Conservation (phyloP, 1,140 invertebrate genomes). For the Drosophila kohkoa region DNA sequence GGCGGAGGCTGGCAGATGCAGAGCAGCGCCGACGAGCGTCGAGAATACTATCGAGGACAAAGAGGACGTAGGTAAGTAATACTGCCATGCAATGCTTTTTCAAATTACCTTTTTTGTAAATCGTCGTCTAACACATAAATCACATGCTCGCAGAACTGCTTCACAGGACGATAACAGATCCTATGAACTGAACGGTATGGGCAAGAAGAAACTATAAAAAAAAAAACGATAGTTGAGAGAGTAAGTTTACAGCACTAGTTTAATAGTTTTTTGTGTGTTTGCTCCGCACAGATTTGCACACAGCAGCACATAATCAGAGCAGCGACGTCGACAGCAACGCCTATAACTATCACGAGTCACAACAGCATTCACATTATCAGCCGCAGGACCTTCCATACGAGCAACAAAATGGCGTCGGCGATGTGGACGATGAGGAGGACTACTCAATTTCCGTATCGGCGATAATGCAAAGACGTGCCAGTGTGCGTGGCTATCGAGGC, state of each 20-base stretch:
- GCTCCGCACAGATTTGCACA: slow-evolving; percentile 55
- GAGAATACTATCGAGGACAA: slow-evolving; percentile 69
- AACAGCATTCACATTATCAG: slow-evolving; percentile 3
- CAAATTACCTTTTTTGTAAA: slow-evolving; percentile 7
- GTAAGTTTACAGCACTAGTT: background rate
- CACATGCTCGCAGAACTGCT: slow-evolving; percentile 54
- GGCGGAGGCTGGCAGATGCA: slow-evolving; percentile 69
- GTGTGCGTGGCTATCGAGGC: slow-evolving; percentile 87
- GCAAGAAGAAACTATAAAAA: background rate
- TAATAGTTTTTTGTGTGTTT: background rate
- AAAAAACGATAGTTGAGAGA: background rate
- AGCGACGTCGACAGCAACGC: slow-evolving; percentile 63
- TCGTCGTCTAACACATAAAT: slow-evolving; percentile 16
- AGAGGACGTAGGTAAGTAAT: slow-evolving; percentile 60
- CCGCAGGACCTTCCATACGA: slow-evolving; percentile 22
- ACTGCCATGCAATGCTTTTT: background rate
- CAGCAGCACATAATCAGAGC: slow-evolving; percentile 64
- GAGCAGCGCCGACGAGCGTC: slow-evolving; percentile 66
- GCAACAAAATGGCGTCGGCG: slow-evolving; percentile 54
- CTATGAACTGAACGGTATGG: slow-evolving; percentile 65
- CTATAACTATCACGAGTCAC: slow-evolving; percentile 42
- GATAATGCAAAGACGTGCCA: slow-evolving; percentile 91
- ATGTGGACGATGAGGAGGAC: slow-evolving; percentile 88
- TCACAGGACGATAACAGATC: slow-evolving; percentile 71
- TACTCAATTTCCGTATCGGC: slow-evolving; percentile 93